These are phyloP conservation scores for Acronicta aceris DNA, from an alignment of 2,888 invertebrate genomes.

Conservation along the genomic window DNA sequence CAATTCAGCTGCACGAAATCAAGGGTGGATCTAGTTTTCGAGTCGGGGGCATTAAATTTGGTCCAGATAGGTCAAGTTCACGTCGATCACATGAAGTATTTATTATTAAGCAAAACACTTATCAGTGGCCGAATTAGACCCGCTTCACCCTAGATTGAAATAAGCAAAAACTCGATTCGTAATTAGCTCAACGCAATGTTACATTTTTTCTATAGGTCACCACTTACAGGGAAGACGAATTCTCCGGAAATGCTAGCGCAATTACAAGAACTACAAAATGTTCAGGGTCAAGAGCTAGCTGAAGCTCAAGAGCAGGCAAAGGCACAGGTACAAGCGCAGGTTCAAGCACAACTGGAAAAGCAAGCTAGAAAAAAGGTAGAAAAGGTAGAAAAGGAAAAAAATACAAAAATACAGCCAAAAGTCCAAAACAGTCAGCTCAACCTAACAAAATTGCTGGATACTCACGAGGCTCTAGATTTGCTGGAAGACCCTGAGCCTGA, in stretches of 20 bases:
- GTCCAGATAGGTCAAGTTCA: too few species aligned
- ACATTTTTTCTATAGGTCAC: not conserved
- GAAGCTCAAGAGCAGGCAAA: slow-evolving; percentile 29
- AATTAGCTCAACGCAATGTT: not conserved
- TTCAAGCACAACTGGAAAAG: not conserved
- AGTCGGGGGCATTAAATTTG: too few species aligned
- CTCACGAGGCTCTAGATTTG: slow-evolving; percentile 58
- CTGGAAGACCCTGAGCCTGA: slow-evolving; percentile 68
- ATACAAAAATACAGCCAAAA: not conserved
- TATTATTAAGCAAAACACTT: too few species aligned
- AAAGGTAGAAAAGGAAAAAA: not conserved
- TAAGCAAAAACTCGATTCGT: too few species aligned
- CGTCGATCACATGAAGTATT: too few species aligned
- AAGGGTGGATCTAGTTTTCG: too few species aligned
- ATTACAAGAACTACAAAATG: not conserved
- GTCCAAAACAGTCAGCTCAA: not conserved
- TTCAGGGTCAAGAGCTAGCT: slow-evolving; percentile 12
- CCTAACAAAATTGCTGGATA: slow-evolving; percentile 1
- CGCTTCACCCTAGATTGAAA: too few species aligned
- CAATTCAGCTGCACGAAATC: too few species aligned
- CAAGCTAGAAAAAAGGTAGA: not conserved
- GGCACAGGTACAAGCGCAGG: not conserved
- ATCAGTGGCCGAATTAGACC: too few species aligned
- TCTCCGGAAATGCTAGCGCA: not conserved
- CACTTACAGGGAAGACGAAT: not conserved